Percentiles rank a stretch among this genome's conserved stretches.
phyloP scores from a whole-genome alignment of 1,140 invertebrate genomes.

The Luehdorfia chinensis region DNA sequence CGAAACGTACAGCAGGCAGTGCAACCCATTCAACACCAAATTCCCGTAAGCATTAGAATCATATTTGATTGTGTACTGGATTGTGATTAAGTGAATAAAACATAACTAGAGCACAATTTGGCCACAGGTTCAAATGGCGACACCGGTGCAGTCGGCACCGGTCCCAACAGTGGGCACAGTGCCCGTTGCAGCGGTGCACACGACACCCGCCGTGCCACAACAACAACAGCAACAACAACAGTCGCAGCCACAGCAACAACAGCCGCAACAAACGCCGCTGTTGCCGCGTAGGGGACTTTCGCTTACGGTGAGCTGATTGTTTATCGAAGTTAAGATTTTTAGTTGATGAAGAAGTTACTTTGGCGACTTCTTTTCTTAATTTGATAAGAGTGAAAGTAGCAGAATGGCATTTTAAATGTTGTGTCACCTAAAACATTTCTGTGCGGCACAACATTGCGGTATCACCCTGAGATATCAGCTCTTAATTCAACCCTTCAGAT shows the following conservation, averaged over 20 bases:
- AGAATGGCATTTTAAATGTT: too few relatives aligned
- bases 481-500: too few relatives aligned
- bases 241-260: constrained; percentile 22
- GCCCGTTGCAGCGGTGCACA: constrained; percentile 11
- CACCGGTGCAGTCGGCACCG: constrained; percentile 22
- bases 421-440: too few relatives aligned
- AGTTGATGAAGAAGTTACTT: too few relatives aligned
- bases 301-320: constrained; percentile 85
- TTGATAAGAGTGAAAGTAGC: too few relatives aligned
- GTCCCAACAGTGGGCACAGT: not conserved
- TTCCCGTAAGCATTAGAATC: constrained; percentile 28
- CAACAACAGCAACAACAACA: constrained; percentile 57
- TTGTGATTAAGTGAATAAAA: too few relatives aligned
- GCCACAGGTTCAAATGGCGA: constrained; percentile 26
- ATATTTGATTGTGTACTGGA: too few relatives aligned
- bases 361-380: too few relatives aligned
- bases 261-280: constrained; percentile 52
- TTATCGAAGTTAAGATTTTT: too few relatives aligned
- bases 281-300: constrained; percentile 84
- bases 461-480: too few relatives aligned
- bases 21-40: constrained; percentile 36
- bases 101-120: not conserved
- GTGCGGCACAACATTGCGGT: too few relatives aligned
- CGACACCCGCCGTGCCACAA: constrained; percentile 14
- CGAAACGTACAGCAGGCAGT: constrained; percentile 25